These are phyloP conservation scores for Cossypha caffra DNA, from an alignment of 2,797 vertebrate species.

Conservation along the genomic window DNA sequence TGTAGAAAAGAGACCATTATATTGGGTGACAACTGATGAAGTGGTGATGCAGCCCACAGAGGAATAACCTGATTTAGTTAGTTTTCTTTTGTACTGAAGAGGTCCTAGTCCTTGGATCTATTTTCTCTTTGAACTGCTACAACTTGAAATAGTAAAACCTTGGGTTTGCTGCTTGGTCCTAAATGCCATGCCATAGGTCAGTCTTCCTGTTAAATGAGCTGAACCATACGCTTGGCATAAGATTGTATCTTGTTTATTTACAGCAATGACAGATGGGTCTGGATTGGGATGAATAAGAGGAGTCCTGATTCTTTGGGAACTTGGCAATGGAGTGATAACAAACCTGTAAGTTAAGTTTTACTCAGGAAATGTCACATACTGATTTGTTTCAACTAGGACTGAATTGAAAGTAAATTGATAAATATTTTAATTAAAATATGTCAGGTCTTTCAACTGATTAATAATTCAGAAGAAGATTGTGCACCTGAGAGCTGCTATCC, in stretches of 20 bases:
- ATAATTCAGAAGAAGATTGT: background rate
- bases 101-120: rapidly evolving
- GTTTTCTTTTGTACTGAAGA: background rate
- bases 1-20: background rate
- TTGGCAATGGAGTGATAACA: conserved; percentile 92
- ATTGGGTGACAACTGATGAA: background rate
- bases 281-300: conserved; percentile 94
- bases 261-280: conserved; percentile 88
- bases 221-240: background rate
- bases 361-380: background rate
- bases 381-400: background rate
- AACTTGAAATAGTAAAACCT: background rate
- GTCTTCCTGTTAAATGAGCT: background rate
- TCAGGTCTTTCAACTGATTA: background rate
- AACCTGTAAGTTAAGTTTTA: conserved; percentile 84
- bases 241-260: conserved; percentile 22
- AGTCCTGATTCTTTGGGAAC: conserved; percentile 85
- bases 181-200: background rate
- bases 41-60: background rate
- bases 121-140: background rate
- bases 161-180: background rate
- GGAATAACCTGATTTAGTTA: background rate
- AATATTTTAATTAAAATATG: background rate
- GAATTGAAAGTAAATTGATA: background rate
- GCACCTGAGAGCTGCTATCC: background rate